Percentiles rank a stretch among this genome's conserved stretches.
Evolutionary conservation across 2,888 invertebrate genomes (phyloP).

Genomic region (Blastobasis lacticolella): DNA sequence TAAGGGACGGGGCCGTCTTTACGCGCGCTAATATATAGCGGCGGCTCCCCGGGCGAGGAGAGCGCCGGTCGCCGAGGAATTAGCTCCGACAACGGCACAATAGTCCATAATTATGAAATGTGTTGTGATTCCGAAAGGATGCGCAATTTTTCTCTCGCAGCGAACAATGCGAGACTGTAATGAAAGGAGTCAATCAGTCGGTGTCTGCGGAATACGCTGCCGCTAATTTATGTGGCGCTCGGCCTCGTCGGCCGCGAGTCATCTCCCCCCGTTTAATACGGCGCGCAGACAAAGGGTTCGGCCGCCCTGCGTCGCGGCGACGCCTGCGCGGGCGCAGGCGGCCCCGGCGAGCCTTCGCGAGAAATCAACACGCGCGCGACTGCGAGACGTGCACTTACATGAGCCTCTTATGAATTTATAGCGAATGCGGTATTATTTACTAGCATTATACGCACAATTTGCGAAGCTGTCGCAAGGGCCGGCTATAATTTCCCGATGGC

Average conservation of each 20-base stretch:
- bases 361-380: conserved; percentile 1
- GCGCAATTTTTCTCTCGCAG: conserved; percentile 59
- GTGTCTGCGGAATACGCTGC: conserved; percentile 57
- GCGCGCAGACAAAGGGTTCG: conserved; percentile 45
- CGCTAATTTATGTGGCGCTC: conserved; percentile 58
- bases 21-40: conserved; percentile 52
- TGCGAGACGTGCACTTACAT: conserved; percentile 39
- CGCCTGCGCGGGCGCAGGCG: conserved; percentile 1
- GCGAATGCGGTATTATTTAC: conserved; percentile 64
- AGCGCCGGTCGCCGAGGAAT: conserved; percentile 50
- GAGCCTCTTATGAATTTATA: conserved; percentile 60
- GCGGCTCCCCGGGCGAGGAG: conserved; percentile 41
- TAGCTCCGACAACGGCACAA: conserved; percentile 65
- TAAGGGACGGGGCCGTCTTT: conserved; percentile 45
- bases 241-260: conserved; percentile 23
- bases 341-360: conserved; percentile 9
- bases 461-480: conserved; percentile 71
- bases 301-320: conserved; percentile 26
- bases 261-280: conserved; percentile 31
- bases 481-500: conserved; percentile 70
- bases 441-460: conserved; percentile 73
- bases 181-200: conserved; percentile 73
- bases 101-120: conserved; percentile 75
- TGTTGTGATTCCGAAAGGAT: conserved; percentile 65
- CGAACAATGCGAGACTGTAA: conserved; percentile 67